Evolutionary conservation across 2,888 invertebrate genomes (phyloP).

Genomic region (Macroteleia sp.): DNA sequence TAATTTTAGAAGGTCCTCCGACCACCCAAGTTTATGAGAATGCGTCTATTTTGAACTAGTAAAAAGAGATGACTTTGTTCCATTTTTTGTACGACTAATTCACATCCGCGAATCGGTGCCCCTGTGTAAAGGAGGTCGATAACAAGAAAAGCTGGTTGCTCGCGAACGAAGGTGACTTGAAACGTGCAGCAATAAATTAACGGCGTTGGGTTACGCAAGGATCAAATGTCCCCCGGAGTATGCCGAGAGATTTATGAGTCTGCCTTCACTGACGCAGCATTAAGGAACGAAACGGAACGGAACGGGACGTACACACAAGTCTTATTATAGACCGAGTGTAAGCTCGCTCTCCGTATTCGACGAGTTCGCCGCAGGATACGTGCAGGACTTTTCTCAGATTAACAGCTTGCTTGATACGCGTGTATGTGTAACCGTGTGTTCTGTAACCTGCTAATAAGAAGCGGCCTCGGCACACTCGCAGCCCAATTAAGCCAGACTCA

Average conservation of each 20-base stretch:
- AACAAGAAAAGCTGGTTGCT: constrained; percentile 74
- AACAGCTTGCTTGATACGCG: constrained; percentile 79
- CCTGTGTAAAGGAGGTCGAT: constrained; percentile 72
- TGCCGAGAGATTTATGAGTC: constrained; percentile 83
- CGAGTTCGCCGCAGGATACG: constrained; percentile 80
- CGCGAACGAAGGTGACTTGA: constrained; percentile 83
- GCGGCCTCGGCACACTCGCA: constrained; percentile 76
- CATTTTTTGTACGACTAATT: constrained; percentile 46
- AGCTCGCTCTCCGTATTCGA: constrained; percentile 72
- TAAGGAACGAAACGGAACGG: constrained; percentile 79
- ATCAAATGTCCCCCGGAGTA: constrained; percentile 84
- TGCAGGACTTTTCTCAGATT: constrained; percentile 81
- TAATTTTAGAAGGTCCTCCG: background rate
- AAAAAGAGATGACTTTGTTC: constrained; percentile 13
- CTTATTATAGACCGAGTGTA: constrained; percentile 80
- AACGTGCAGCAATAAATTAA: constrained; percentile 84
- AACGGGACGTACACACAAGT: constrained; percentile 78
- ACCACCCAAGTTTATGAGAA: constrained; percentile 48
- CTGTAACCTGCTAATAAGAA: constrained; percentile 82
- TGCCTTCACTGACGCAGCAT: constrained; percentile 81
- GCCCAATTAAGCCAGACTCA: constrained; percentile 81
- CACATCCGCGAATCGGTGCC: constrained; percentile 62
- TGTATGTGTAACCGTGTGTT: constrained; percentile 75
- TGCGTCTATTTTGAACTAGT: constrained; percentile 32
- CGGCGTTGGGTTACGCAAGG: constrained; percentile 84